Evolutionary conservation across 2,888 invertebrate species (phyloP), one percentile per base, ranked within the genome.

Genomic region (Eustalomyia histrio): DNA sequence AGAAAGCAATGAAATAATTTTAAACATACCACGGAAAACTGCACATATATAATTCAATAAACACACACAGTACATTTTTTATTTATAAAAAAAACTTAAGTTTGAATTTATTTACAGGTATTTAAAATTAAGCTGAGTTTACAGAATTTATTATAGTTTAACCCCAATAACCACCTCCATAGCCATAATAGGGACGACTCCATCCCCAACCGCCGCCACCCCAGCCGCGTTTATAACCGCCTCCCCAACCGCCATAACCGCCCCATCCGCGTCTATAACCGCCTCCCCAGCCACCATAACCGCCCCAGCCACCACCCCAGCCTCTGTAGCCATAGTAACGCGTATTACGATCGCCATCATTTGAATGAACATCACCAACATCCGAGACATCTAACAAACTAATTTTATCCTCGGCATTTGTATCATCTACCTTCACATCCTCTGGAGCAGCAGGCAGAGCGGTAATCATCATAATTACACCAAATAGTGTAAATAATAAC

Each of bases 371-470:
- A 1, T 53, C 79, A 61, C 84, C 88, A 52, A 76, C 50, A 61
- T 86, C 85, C 4, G 81, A 83, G 10, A 79, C 57, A 53, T 86
- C 87, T 16, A 64, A 16, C n/a, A 86, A 61, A n/a, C 33, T 69
- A 17, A 58, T 33, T 4, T 53, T 39, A 5, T 58, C 7, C 9
- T 50, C 83, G 14, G 24, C 12, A n/a, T 4, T 12, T 14, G 35
- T 16, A 24, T 24, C 12, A n/a, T 14, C 21, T 17, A 1, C 17
- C 17, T 35, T 35, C 1, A 14, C 17, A 21, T 47, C 29, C 8
- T 61, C 67, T 1, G 9, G 18, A 39, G n/a, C 5, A 14, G 24
- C 47, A 14, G 78, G 61, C 3, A 47, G 24, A 10, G 79, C 67
- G 10, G 24, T 39, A 39, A 55, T 17, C 6, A 52, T 12, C 6